These are phyloP conservation scores for Geotrypetes seraphini DNA, from an alignment of 2,797 vertebrate species.

Conservation along the genomic window DNA sequence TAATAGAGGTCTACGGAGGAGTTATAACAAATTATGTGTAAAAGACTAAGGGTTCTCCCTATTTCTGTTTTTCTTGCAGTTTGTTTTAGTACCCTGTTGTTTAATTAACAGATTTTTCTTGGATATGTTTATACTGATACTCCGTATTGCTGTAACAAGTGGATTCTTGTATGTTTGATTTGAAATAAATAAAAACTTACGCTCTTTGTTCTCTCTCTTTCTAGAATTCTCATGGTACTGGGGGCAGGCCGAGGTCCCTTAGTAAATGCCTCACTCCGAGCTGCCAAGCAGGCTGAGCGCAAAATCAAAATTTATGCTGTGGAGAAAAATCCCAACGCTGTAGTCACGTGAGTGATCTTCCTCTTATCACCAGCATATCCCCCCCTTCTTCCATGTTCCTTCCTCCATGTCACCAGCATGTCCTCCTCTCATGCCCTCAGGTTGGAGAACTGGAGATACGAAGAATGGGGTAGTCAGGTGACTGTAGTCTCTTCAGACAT, in stretches of 20 bases:
- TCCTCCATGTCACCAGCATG: no score
- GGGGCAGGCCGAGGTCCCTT: conserved; percentile 83
- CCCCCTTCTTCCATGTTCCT: background rate
- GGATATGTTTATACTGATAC: no score
- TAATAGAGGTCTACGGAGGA: no score
- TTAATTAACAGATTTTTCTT: no score
- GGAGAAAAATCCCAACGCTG: conserved; percentile 88
- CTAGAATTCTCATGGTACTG: conserved; percentile 82
- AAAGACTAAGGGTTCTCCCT: no score
- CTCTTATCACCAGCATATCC: background rate
- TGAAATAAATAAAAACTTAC: no score
- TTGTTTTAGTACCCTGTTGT: no score
- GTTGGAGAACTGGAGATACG: conserved; percentile 86
- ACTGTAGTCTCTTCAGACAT: conserved; percentile 84
- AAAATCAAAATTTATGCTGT: conserved; percentile 77
- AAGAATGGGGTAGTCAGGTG: conserved; percentile 92
- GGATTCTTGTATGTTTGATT: no score
- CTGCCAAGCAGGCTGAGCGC: conserved; percentile 73
- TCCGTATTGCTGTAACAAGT: no score
- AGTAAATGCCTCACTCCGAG: conserved; percentile 78
- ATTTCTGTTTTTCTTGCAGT: no score
- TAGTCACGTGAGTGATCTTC: conserved; percentile 70
- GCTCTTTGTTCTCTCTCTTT: background rate
- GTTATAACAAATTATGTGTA: no score
- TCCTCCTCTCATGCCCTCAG: conserved; percentile 29